Conservation (phyloP, 2,797 vertebrate genomes). For the Sebastes diaconus region DNA sequence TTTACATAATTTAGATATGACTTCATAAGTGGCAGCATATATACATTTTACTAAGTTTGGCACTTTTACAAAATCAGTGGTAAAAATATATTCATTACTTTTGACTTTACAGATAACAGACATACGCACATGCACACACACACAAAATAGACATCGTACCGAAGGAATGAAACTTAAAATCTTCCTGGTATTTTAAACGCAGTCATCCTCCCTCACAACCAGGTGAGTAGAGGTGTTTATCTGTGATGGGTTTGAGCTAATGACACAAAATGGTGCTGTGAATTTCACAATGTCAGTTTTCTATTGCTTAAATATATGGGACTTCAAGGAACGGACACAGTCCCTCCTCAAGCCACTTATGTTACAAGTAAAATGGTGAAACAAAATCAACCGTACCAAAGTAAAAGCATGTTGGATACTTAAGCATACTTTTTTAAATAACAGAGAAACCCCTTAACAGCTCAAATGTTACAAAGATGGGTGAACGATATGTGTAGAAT, state of each 20-base stretch:
- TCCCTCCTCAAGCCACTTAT: neutral
- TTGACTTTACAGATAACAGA: neutral
- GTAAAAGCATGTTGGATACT: conserved; percentile 7
- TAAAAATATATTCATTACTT: conserved; percentile 6
- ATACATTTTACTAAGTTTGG: neutral
- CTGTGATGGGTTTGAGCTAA: neutral
- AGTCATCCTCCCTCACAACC: conserved; percentile 28
- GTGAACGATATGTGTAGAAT: neutral
- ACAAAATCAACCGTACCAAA: neutral
- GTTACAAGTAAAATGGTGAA: neutral
- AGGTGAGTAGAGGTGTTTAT: conserved; percentile 30
- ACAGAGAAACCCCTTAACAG: neutral
- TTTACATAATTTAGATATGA: neutral
- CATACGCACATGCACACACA: neutral
- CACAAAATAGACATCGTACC: neutral
- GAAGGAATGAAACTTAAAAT: neutral
- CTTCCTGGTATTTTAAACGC: conserved; percentile 4
- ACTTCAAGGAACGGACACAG: neutral
- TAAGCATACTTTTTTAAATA: conserved; percentile 11
- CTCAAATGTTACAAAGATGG: neutral
- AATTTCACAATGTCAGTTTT: conserved; percentile 18
- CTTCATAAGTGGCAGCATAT: neutral
- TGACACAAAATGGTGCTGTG: neutral
- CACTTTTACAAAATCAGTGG: conserved; percentile 11
- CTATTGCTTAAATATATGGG: neutral